Base-by-base conservation (phyloP, 2,888 invertebrate genomes). In the Nipponacmea schrenckii region DNA sequence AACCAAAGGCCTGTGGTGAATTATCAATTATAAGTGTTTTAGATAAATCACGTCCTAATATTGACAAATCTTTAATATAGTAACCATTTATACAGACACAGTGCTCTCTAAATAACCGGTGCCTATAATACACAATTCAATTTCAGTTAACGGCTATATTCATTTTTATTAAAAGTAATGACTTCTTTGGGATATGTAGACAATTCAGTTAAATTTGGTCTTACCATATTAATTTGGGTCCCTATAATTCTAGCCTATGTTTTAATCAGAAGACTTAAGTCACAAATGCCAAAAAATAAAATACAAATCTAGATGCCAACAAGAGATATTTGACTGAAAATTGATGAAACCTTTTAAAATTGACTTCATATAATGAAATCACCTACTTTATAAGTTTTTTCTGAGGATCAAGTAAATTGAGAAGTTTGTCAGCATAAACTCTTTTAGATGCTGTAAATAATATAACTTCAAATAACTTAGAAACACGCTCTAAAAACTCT, bases 361-460 rank as follows among this genome's bases (percentile, higher is more conserved):
- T n/a, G n/a, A n/a, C n/a, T n/a, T n/a, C n/a, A n/a, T n/a, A n/a
- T n/a, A n/a, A n/a, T 39, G 45, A 12, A 5, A 8, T 15, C 14
- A 75, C 91, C 89, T 83, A 96, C 90, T 95, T 95, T 81, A 97
- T 96, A 91, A 95, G 93, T 80, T 94, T 93, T 62, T 96, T 91
- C 48, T 94, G 92, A 0, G 97, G 96, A 89, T 98, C 97, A 62
- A 98, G 91, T 70, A 97, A 90, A 90, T 98, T 96, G 84, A 97
- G 92, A 79, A 98, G 91, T 79, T 96, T 94, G 89, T 97, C 96
- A 0, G 97, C 97, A 88, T 97, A 98, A 64, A 97, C 96, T 67
- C 96, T 92, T 90, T 97, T 97, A 85, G 96, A 96, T 62, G 97
- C 97, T 0, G 97, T 98, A 91, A 98, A 98, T 71, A 97, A 90